Conservation (phyloP, 92 coral and sea anemone genomes). For the Umimayanthus kanabou region DNA sequence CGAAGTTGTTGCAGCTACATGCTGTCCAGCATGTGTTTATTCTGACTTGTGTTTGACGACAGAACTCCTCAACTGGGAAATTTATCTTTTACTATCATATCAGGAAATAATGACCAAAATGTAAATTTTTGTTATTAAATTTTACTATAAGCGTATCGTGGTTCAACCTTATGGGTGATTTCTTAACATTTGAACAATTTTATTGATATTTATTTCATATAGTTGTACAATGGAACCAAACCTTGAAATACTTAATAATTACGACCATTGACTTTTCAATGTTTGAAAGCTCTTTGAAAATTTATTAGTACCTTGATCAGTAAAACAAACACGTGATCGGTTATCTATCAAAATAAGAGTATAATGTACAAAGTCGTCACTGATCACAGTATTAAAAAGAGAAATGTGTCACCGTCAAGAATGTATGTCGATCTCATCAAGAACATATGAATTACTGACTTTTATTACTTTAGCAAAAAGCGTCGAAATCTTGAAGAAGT, state of each 20-base stretch:
- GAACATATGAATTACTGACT: neutral
- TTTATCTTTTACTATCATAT: no score
- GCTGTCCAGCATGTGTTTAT: neutral
- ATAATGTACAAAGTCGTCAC: neutral
- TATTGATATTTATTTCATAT: no score
- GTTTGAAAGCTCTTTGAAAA: neutral
- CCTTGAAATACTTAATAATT: neutral
- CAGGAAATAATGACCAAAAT: neutral
- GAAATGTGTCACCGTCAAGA: neutral
- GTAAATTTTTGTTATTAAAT: neutral
- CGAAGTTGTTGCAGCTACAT: neutral
- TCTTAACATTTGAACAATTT: neutral
- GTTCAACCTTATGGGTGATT: neutral
- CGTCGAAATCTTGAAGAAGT: neutral
- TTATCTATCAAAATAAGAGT: neutral
- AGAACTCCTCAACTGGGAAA: neutral
- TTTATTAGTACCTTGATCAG: neutral
- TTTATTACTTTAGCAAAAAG: neutral
- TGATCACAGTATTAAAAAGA: no score
- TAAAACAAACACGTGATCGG: neutral
- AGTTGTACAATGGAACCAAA: neutral
- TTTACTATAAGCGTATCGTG: no score
- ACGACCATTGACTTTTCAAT: neutral
- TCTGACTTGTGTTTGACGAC: neutral
- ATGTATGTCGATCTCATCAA: neutral